These are phyloP conservation scores for Microchrysa polita DNA, from an alignment of 2,888 invertebrate species.

Conservation along the genomic window DNA sequence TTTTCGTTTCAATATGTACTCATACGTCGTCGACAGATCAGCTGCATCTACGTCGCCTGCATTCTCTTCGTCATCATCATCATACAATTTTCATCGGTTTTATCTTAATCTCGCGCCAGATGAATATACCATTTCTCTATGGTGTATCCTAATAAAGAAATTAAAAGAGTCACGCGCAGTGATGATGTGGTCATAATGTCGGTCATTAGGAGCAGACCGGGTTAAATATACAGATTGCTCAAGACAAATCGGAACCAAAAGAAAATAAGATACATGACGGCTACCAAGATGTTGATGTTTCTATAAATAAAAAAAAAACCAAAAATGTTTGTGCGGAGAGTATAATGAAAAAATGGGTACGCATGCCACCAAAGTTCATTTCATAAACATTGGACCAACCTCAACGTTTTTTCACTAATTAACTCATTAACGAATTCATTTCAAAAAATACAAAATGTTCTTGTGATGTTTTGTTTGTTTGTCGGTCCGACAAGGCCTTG, in stretches of 20 bases:
- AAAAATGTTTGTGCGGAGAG: no score
- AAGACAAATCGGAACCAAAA: no score
- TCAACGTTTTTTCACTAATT: slow-evolving; percentile 51
- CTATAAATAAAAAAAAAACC: no score
- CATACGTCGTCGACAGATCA: no score
- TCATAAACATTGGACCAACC: slow-evolving; percentile 47
- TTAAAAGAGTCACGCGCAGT: slow-evolving; percentile 26
- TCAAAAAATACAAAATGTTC: neutral
- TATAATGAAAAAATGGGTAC: no score
- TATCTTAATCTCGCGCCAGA: neutral
- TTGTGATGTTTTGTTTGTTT: no score
- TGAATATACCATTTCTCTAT: no score
- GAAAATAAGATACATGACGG: no score
- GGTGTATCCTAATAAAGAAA: slow-evolving; percentile 40
- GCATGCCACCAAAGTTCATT: no score
- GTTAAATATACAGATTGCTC: slow-evolving; percentile 1
- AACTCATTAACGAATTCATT: slow-evolving; percentile 50
- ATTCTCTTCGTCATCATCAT: slow-evolving; percentile 14
- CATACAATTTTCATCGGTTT: neutral
- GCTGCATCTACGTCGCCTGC: neutral
- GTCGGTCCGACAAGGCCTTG: no score
- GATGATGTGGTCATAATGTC: slow-evolving; percentile 33
- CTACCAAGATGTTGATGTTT: no score
- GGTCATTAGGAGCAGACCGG: slow-evolving; percentile 29
- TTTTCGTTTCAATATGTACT: slow-evolving; percentile 10